A percentile compares a stretch with the other conserved stretches of the same genome.
phyloP scores from a whole-genome alignment of 2,888 invertebrate species.

The Andrena chrysosceles region DNA sequence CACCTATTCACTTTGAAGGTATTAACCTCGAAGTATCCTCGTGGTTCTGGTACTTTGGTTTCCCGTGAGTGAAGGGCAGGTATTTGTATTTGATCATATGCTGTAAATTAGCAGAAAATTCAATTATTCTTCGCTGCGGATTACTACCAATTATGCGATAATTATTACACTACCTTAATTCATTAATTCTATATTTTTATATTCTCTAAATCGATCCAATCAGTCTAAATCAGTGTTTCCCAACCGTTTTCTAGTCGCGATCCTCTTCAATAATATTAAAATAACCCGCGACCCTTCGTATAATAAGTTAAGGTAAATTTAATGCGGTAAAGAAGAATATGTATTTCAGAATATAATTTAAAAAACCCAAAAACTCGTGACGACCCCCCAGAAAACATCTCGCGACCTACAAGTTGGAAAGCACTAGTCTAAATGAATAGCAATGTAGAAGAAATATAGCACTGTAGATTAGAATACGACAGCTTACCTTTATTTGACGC shows the following conservation, averaged over 20 bases:
- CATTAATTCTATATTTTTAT: background rate
- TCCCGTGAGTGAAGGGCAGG: constrained; percentile 99
- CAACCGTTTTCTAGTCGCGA: too few species aligned
- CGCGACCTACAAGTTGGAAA: too few species aligned
- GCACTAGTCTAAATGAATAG: background rate
- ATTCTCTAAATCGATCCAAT: too few species aligned
- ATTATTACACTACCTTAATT: background rate
- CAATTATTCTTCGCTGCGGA: background rate
- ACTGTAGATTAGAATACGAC: background rate
- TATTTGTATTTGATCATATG: constrained; percentile 99
- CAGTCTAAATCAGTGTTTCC: too few species aligned
- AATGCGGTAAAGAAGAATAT: too few species aligned
- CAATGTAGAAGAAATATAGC: background rate
- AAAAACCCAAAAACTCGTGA: too few species aligned
- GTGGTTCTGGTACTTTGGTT: constrained; percentile 95
- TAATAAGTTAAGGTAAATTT: too few species aligned
- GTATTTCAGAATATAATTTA: too few species aligned
- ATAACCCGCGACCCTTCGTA: too few species aligned
- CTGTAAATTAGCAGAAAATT: constrained; percentile 86
- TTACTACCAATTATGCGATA: background rate
- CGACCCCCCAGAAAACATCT: too few species aligned
- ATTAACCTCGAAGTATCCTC: constrained; percentile 84
- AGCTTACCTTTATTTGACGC: constrained; percentile 97
- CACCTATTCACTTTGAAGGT: constrained; percentile 80
- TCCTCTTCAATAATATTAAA: too few species aligned